Conservation (phyloP, 2,888 invertebrate species). For the Drosophila prostipennis region DNA sequence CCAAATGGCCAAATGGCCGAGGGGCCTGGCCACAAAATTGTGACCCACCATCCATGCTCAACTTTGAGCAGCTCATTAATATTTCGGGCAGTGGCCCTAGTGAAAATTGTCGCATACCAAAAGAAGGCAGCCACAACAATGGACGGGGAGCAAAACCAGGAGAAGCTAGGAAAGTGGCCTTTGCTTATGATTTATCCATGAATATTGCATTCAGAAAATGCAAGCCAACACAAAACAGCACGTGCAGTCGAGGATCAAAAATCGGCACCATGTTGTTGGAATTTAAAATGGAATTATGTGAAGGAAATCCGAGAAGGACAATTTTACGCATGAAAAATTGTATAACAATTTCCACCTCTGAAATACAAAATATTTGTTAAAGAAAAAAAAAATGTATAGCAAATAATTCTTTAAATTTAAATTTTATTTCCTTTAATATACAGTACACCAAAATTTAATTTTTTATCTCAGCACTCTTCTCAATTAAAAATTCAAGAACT, state of each 20-base stretch:
- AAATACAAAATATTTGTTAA: too few relatives aligned
- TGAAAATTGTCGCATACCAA: slow-evolving; percentile 80
- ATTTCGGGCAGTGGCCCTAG: slow-evolving; percentile 70
- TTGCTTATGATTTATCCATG: slow-evolving; percentile 63
- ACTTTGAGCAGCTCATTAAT: slow-evolving; percentile 69
- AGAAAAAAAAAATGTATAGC: too few relatives aligned
- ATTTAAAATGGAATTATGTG: background rate
- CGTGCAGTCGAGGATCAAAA: background rate
- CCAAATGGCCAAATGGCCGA: background rate
- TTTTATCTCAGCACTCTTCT: background rate
- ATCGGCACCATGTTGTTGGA: too few relatives aligned
- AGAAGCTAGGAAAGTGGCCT: slow-evolving; percentile 27
- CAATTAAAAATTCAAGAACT: background rate
- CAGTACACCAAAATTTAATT: too few relatives aligned
- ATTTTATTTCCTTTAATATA: too few relatives aligned
- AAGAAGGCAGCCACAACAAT: slow-evolving; percentile 44
- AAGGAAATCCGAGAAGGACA: background rate
- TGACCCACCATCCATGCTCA: too few relatives aligned
- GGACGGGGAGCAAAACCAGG: slow-evolving; percentile 42
- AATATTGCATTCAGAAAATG: slow-evolving; percentile 63
- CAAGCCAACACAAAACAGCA: background rate
- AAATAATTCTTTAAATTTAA: too few relatives aligned
- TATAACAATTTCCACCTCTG: background rate
- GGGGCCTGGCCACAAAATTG: too few relatives aligned
- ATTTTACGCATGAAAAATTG: background rate